Percentiles rank a stretch among this genome's conserved stretches.
Conservation (phyloP, 1,140 invertebrate species). For the Heliconius eleuchia region DNA sequence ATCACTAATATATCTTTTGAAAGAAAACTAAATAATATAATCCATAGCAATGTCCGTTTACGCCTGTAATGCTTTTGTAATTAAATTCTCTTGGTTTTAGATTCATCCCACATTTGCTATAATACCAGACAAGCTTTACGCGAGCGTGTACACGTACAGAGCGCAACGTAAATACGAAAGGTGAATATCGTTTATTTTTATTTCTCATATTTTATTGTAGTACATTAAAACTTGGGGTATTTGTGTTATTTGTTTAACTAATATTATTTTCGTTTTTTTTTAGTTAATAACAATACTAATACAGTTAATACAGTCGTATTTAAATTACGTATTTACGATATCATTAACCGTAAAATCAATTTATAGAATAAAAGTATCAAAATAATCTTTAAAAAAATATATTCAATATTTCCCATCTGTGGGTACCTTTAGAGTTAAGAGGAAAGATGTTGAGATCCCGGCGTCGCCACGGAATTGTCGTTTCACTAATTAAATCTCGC, state of each 20-base stretch:
- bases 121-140: conserved; percentile 11
- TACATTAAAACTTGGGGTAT: not conserved
- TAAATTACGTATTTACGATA: no score
- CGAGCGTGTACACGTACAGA: conserved; percentile 10
- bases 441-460: conserved; percentile 22
- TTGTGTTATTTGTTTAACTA: not conserved
- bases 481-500: conserved; percentile 77
- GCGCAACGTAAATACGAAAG: conserved; percentile 9
- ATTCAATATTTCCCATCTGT: not conserved
- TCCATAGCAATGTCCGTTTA: conserved; percentile 15
- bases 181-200: conserved; percentile 11
- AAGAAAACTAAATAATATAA: not conserved
- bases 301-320: not conserved
- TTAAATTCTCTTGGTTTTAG: conserved; percentile 38
- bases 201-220: not conserved
- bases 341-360: not conserved
- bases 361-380: not conserved
- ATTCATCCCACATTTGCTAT: conserved; percentile 34
- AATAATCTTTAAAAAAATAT: not conserved
- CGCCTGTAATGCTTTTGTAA: conserved; percentile 19
- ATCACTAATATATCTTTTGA: not conserved
- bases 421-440: not conserved
- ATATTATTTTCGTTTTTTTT: not conserved
- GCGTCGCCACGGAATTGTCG: conserved; percentile 55
- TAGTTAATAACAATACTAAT: no score